phyloP scores from a whole-genome alignment of 2,888 invertebrate genomes.

The Microctonus brassicae region DNA sequence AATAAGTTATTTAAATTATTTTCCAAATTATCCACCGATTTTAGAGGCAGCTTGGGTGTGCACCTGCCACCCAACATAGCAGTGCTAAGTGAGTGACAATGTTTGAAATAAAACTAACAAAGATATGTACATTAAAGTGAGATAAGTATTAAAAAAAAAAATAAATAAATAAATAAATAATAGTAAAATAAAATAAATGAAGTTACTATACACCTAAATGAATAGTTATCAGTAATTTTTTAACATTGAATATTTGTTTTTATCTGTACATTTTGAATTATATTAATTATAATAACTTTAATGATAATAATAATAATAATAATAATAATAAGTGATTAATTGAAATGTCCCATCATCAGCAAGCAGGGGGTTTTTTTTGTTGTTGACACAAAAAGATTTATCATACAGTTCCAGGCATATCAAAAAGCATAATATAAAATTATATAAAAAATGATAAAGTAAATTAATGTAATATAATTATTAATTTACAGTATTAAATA shows the following conservation, averaged over 20 bases:
- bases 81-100: slow-evolving; percentile 57
- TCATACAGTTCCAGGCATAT: slow-evolving; percentile 64
- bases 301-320: slow-evolving; percentile 29
- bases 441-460: slow-evolving; percentile 34
- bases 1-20: slow-evolving; percentile 35
- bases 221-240: slow-evolving; percentile 45
- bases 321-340: slow-evolving; percentile 55
- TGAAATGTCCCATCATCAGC: slow-evolving; percentile 64
- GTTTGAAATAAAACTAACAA: slow-evolving; percentile 20
- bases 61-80: slow-evolving; percentile 67
- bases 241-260: slow-evolving; percentile 42
- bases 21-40: slow-evolving; percentile 49
- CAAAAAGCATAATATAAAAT: slow-evolving; percentile 59
- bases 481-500: slow-evolving; percentile 45
- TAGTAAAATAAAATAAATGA: background rate
- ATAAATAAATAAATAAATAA: slow-evolving; percentile 37
- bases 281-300: slow-evolving; percentile 39
- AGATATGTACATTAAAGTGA: no score
- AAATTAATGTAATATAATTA: slow-evolving; percentile 33
- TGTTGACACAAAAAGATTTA: slow-evolving; percentile 44
- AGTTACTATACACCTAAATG: slow-evolving; percentile 35
- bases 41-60: slow-evolving; percentile 65
- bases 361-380: slow-evolving; percentile 54
- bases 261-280: background rate
- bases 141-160: slow-evolving; percentile 30